Evolutionary conservation across 2,888 invertebrate species (phyloP), one percentile per base, ranked within the genome.

Genomic region (Malacosoma neustria): DNA sequence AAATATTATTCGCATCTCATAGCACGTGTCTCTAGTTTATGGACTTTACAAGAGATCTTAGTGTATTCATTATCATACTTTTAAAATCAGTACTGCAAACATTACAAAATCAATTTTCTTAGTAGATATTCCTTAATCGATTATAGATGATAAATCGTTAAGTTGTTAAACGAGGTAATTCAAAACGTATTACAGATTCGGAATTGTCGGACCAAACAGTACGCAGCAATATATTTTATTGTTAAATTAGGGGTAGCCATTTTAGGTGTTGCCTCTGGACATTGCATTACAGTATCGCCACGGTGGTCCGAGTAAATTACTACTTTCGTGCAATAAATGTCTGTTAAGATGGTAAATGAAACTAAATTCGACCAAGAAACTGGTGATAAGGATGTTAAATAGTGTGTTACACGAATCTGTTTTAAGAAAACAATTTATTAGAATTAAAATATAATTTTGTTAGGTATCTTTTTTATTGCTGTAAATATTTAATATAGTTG

Each of bases 161-260:
- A 22, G 9, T 6, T 9, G 4, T 2, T 6, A 22, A 22, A 7
- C 22, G 6, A 5, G 22, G 5, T 22, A 7, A 4, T 22, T 9
- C 22, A 22, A 5, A 22, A 22, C 9, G 22, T 22, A 22, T 7
- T 2, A 22, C 9, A 3, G 9, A 22, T 22, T 22, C 22, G 6
- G 9, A 22, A 9, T 22, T 7, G 22, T 22, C 22, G 22, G 9
- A 22, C 6, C 22, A 22, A 22, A 22, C 22, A 22, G 9, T 22
- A 22, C 9, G 22, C 22, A 5, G 43, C 41, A 37, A 36, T 43
- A 45, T 46, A 56, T 48, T 39, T 32, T 31, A 35, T 38, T 31
- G 22, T 34, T 11, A 29, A 33, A 38, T 12, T 29, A 11, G 13
- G 41, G 41, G 32, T 33, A 35, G 38, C 37, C 15, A 36, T 34